Conservation (phyloP, 1,140 invertebrate genomes). For the Cydia pomonella region DNA sequence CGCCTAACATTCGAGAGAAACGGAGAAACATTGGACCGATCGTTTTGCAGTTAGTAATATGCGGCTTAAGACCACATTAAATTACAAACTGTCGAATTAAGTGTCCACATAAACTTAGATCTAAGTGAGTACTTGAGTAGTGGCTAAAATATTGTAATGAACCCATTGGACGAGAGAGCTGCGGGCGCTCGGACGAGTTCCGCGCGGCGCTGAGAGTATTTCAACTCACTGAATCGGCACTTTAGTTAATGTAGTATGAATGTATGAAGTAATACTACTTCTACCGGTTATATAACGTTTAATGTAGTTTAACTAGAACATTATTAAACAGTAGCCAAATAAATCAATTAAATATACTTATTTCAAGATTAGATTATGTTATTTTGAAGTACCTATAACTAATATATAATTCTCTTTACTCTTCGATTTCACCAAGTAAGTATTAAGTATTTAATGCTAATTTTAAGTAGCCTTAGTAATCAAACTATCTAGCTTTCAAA, state of each 20-base stretch:
- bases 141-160: constrained; percentile 3
- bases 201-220: not conserved
- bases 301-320: not conserved
- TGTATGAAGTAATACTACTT: not conserved
- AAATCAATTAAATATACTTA: too few species aligned
- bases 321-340: too few species aligned
- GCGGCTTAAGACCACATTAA: not conserved
- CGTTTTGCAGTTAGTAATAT: too few species aligned
- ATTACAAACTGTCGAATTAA: not conserved
- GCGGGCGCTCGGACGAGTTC: not conserved
- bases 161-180: not conserved
- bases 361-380: too few species aligned
- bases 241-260: not conserved
- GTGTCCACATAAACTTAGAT: not conserved
- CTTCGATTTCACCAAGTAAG: too few species aligned
- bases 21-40: too few species aligned
- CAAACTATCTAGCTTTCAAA: too few species aligned
- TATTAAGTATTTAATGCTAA: too few species aligned
- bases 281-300: not conserved
- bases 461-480: too few species aligned
- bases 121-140: not conserved
- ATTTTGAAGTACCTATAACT: too few species aligned
- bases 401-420: too few species aligned
- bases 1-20: too few species aligned
- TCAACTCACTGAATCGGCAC: constrained; percentile 10